Base-by-base conservation (phyloP, 2,888 invertebrate genomes). In the Andricus quercusramuli region DNA sequence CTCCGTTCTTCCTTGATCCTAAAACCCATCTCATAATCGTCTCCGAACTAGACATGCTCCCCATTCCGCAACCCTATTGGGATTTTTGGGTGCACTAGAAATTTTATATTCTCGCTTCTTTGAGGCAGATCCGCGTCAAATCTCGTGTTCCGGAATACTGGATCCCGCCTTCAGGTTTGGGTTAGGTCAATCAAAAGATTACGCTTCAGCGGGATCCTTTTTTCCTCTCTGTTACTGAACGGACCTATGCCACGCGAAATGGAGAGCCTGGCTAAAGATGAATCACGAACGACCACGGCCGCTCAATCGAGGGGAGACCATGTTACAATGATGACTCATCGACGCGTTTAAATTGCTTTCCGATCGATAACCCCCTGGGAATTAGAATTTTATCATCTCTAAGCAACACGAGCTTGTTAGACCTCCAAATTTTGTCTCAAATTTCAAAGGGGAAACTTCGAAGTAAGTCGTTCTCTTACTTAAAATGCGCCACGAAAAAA, bases 261-360 rank as follows among this genome's bases (percentile, higher is more conserved):
- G 47, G 25, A 64, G 15, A 68, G 62, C 15, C 78, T 65, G 70
- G 76, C 79, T 81, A 82, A 80, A 82, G 80, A 84, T 82, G 80
- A 78, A 80, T 81, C 51, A 62, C 79, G 80, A 80, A 78, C 66
- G 76, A 68, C 80, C 78, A 79, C 62, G 59, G 51, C 77, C 77
- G 62, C 81, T 77, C 79, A 80, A 80, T 56, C 56, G 74, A 74
- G 74, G 74, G 74, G 74, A 56, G 74, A 56, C 56, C 15, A 74
- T 32, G 74, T 51, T 74, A 74, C 56, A 56, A 74, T 74, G 74
- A 74, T 74, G 74, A 74, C 56, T 74, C 74, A 74, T 74, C 56
- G 47, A n/a, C 51, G 74, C 32, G 74, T 56, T 74, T 56, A 56
- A 74, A 74, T 74, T 74, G 74, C 56, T 74, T 70, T n/a, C 56